Base-by-base conservation (phyloP, 2,888 invertebrate species). In the Eristalinus aeneus region DNA sequence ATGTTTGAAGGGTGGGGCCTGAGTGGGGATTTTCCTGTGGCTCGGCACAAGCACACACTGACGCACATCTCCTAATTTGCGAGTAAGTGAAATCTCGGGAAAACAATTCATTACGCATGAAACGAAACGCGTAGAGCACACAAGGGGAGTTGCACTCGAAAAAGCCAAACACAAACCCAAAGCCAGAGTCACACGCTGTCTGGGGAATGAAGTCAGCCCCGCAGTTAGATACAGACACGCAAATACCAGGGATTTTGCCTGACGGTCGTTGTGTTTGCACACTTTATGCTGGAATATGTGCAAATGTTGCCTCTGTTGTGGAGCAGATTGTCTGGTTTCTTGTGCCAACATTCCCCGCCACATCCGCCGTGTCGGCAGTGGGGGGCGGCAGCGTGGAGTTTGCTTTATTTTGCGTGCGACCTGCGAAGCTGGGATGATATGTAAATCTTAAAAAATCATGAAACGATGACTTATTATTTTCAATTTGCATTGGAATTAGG, bases 401-500 rank as follows among this genome's bases (percentile, higher is more conserved):
- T 68, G 23, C 16, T n/a, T 68, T 12, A 34, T 32, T 9, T 27
- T 20, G 46, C 53, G 9, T 23, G 8, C 54, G 20, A 12, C 5
- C n/a, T 67, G 11, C 3, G 22, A 10, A 0, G 23, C 22, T 23
- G 72, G 3, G 46, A 27, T 22, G 6, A 61, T 65, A 79, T 79
- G 78, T 79, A 79, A 79, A 79, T 79, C 53, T 72, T 72, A 65
- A 79, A 74, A 74, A 79, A 79, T 79, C 72, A 79, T 34, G 60
- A 73, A 65, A 72, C 78, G 72, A 73, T 73, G 78, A 79, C 78
- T 72, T 79, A 79, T 79, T 79, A 72, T 72, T 79, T 79, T 72
- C 78, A 79, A 79, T 79, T 79, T 79, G 72, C 78, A 79, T 79
- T 72, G 16, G 78, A 79, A 79, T 79, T 79, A 79, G 46, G 72